A percentile compares a stretch with the other conserved stretches of the same genome.
Conservation (phyloP, 2,888 invertebrate species). For the Cartodere bifasciata region DNA sequence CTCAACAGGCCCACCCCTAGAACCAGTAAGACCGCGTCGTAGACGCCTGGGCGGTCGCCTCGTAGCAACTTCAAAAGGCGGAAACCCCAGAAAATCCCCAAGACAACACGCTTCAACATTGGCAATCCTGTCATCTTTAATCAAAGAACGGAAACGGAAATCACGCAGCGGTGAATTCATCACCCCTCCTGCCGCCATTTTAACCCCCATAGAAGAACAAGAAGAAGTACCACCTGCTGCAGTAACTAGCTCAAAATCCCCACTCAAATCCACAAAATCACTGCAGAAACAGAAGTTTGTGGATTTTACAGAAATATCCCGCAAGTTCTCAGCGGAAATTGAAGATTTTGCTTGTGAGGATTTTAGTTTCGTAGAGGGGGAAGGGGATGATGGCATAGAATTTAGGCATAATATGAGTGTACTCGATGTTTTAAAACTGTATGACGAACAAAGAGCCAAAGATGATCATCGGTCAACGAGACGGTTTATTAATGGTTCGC, state of each 20-base stretch:
- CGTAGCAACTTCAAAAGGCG: slow-evolving; percentile 27
- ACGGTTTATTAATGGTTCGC: slow-evolving; percentile 25
- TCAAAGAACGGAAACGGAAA: slow-evolving; percentile 42
- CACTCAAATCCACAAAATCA: too few species aligned
- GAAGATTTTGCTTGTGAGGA: slow-evolving; percentile 16
- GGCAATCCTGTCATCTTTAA: slow-evolving; percentile 61
- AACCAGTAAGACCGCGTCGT: slow-evolving; percentile 11
- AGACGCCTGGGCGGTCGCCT: slow-evolving; percentile 13
- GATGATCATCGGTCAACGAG: slow-evolving; percentile 22
- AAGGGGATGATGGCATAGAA: slow-evolving; percentile 32
- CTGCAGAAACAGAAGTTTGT: too few species aligned
- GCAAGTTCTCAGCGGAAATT: slow-evolving; percentile 18
- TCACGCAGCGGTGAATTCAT: too few species aligned
- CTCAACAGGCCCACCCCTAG: neutral
- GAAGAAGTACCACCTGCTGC: too few species aligned
- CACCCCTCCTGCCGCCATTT: too few species aligned
- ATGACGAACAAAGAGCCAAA: slow-evolving; percentile 35
- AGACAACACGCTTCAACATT: slow-evolving; percentile 79
- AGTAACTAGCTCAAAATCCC: too few species aligned
- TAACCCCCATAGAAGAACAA: too few species aligned
- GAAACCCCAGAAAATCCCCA: slow-evolving; percentile 69
- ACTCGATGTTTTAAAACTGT: slow-evolving; percentile 30
- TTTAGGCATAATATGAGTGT: slow-evolving; percentile 23
- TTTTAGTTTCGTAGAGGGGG: slow-evolving; percentile 17
- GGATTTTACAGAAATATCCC: too few species aligned